These are phyloP conservation scores for Contarinia nasturtii DNA, from an alignment of 1,140 invertebrate species.

Conservation along the genomic window DNA sequence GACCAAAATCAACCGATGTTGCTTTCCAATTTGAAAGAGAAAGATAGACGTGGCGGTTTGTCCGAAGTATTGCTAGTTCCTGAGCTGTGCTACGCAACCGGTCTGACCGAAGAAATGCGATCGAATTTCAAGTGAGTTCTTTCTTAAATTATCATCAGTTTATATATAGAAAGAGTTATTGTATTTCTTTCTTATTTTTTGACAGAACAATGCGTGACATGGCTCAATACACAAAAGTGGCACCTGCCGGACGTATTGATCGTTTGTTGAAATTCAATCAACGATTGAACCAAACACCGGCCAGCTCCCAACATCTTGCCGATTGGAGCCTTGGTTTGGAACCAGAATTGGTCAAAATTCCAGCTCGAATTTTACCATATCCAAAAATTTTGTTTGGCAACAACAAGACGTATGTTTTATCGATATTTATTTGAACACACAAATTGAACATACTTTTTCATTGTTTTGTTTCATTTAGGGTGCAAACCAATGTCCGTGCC, in stretches of 20 bases:
- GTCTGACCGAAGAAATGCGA: neutral
- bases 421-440: neutral
- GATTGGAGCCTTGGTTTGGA: constrained; percentile 43
- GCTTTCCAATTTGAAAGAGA: constrained; percentile 34
- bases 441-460: no score
- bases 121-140: neutral
- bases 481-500: neutral
- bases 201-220: constrained; percentile 39
- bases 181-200: constrained; percentile 20
- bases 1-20: constrained; percentile 39
- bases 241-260: constrained; percentile 34
- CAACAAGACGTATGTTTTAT: neutral
- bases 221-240: constrained; percentile 39
- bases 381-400: constrained; percentile 17
- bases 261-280: constrained; percentile 37
- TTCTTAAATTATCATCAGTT: no score
- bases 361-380: constrained; percentile 30
- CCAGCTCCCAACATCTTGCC: constrained; percentile 32
- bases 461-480: neutral
- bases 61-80: constrained; percentile 47
- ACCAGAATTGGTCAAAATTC: constrained; percentile 30
- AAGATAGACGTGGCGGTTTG: constrained; percentile 37
- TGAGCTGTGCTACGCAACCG: constrained; percentile 40
- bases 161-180: neutral
- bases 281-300: constrained; percentile 27